Evolutionary conservation across 1,140 invertebrate species (phyloP).

Genomic region (Mycetomoellerius zeteki): DNA sequence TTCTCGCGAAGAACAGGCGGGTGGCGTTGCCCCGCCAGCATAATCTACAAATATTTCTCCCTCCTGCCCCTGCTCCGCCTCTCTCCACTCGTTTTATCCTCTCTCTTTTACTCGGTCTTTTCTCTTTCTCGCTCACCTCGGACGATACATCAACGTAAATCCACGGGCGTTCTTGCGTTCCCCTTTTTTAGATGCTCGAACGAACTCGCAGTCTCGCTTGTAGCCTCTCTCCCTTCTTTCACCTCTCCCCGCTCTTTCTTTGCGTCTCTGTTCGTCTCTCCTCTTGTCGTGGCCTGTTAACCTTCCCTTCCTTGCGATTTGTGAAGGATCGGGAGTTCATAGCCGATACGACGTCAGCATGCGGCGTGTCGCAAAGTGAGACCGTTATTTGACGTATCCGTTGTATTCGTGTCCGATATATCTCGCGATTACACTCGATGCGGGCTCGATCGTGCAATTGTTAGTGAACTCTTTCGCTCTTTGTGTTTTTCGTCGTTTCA

Average conservation of each 20-base stretch:
- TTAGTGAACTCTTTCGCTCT: conserved; percentile 5
- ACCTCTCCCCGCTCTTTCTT: neutral
- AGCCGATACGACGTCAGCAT: conserved; percentile 53
- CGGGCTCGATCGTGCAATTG: conserved; percentile 37
- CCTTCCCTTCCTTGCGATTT: conserved; percentile 57
- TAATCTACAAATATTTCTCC: conserved; percentile 82
- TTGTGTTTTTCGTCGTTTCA: conserved; percentile 3
- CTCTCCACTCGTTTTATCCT: conserved; percentile 10
- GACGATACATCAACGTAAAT: conserved; percentile 81
- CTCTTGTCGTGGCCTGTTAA: conserved; percentile 54
- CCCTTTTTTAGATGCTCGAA: conserved; percentile 60
- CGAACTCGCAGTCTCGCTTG: conserved; percentile 62
- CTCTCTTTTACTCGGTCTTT: conserved; percentile 24
- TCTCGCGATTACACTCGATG: conserved; percentile 19
- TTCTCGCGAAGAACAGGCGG: conserved; percentile 68
- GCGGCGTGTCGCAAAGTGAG: conserved; percentile 43
- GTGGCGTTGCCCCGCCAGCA: conserved; percentile 83
- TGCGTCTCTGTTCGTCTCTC: conserved; percentile 12
- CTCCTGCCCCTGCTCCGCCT: conserved; percentile 36
- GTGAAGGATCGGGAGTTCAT: conserved; percentile 48
- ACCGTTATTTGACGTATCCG: conserved; percentile 38
- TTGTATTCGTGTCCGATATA: conserved; percentile 4
- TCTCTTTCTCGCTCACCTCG: conserved; percentile 61
- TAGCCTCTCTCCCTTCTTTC: conserved; percentile 35
- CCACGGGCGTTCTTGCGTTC: conserved; percentile 70